These are phyloP conservation scores for Steinernema hermaphroditum DNA, from an alignment of 2,888 invertebrate species.

Conservation along the genomic window DNA sequence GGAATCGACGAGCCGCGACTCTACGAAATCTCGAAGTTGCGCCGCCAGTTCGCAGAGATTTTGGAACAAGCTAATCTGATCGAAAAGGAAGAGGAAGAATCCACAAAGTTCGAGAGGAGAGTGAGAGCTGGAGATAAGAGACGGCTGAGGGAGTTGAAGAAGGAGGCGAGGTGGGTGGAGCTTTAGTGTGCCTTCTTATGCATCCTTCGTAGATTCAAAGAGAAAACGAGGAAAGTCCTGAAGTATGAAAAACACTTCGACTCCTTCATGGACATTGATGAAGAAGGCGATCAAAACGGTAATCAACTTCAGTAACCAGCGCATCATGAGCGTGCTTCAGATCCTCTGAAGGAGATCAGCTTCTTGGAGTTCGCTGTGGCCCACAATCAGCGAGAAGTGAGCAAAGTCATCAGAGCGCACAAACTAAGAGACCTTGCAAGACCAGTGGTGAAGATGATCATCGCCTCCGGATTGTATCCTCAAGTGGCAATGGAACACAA, in stretches of 20 bases:
- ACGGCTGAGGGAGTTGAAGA: slow-evolving; percentile 80
- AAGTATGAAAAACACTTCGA: slow-evolving; percentile 65
- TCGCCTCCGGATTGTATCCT: slow-evolving; percentile 90
- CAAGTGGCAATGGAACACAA: slow-evolving; percentile 78
- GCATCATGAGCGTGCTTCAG: not conserved
- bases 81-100: slow-evolving; percentile 50
- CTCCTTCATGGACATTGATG: slow-evolving; percentile 39
- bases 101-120: slow-evolving; percentile 55
- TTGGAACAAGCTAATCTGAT: slow-evolving; percentile 62
- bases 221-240: slow-evolving; percentile 73
- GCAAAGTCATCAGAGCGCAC: slow-evolving; percentile 40
- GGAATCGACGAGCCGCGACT: slow-evolving; percentile 95
- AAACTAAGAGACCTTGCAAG: slow-evolving; percentile 37
- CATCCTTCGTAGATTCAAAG: slow-evolving; percentile 68
- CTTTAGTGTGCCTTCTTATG: no score
- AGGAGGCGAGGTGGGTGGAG: slow-evolving; percentile 70
- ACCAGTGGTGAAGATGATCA: slow-evolving; percentile 70
- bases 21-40: slow-evolving; percentile 90
- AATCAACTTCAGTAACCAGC: not conserved
- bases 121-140: slow-evolving; percentile 86
- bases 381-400: slow-evolving; percentile 37
- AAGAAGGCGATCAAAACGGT: not conserved
- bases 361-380: slow-evolving; percentile 44
- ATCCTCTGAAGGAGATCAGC: slow-evolving; percentile 27
- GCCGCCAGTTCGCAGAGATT: slow-evolving; percentile 74